Percentiles rank a stretch among this genome's conserved stretches.
These are phyloP conservation scores for Ceyx cyanopectus DNA, from an alignment of 2,113 vertebrate genomes.

Conservation along the genomic window DNA sequence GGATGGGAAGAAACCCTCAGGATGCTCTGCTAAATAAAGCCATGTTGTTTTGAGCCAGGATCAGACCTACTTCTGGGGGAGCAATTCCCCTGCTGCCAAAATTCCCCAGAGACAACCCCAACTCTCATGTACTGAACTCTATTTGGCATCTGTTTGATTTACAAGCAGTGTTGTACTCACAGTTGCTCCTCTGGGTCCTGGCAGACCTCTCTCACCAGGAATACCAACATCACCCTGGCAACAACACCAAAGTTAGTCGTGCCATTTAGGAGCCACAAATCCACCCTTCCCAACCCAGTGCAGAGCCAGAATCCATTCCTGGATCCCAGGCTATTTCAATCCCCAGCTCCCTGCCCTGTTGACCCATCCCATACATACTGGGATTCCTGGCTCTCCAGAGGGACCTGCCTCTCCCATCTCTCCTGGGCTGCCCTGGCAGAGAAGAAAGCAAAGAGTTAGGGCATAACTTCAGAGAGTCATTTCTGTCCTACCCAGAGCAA, in stretches of 20 bases:
- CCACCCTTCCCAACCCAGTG: neutral
- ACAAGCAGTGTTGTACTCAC: constrained; percentile 79
- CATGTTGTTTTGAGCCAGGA: neutral
- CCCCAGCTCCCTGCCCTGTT: neutral
- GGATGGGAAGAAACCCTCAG: neutral
- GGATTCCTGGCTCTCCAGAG: constrained; percentile 96
- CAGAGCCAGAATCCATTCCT: neutral
- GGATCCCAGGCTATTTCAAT: neutral
- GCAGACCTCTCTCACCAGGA: constrained; percentile 89
- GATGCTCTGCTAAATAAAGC: neutral
- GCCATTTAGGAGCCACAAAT: neutral
- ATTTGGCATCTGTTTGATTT: neutral
- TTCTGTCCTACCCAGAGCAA: neutral
- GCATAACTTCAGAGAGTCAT: neutral
- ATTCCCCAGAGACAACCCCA: neutral
- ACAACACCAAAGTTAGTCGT: neutral
- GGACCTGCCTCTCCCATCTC: constrained; percentile 89
- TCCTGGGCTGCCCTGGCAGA: constrained; percentile 85
- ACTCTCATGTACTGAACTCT: rapidly evolving
- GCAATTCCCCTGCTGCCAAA: neutral
- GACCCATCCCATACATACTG: constrained; percentile 83
- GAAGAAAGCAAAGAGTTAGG: neutral
- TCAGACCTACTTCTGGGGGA: neutral
- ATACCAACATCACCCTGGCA: constrained; percentile 88
- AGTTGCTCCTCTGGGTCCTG: constrained; percentile 89